Evolutionary conservation across 92 coral and sea anemone species (phyloP).

Genomic region (Isaurus tuberculatus): DNA sequence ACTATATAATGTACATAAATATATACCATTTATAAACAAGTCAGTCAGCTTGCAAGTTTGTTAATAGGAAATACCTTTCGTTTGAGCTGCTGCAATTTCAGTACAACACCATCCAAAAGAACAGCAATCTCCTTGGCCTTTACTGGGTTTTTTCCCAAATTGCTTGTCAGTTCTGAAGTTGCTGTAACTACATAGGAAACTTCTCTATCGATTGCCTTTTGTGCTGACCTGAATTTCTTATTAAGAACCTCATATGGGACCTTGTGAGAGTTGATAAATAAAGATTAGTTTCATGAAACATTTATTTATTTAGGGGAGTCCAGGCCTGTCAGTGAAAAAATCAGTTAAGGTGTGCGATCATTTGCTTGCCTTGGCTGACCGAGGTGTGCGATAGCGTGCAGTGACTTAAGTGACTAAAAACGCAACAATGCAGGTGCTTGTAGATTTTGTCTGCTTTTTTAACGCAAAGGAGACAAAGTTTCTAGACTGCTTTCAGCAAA

Average conservation of each 20-base stretch:
- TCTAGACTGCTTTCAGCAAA: too few species aligned
- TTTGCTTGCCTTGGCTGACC: too few species aligned
- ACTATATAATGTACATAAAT: too few species aligned
- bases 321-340: too few species aligned
- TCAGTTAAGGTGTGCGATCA: too few species aligned
- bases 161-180: conserved; percentile 80
- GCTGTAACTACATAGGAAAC: conserved; percentile 90
- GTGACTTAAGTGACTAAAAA: too few species aligned
- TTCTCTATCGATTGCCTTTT: conserved; percentile 96
- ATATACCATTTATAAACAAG: too few species aligned
- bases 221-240: conserved; percentile 96
- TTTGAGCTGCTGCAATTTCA: conserved; percentile 86
- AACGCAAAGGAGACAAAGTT: too few species aligned
- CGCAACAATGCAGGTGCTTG: too few species aligned
- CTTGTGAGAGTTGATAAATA: conserved; percentile 35
- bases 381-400: too few species aligned
- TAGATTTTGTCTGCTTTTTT: too few species aligned
- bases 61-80: conserved; percentile 77
- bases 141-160: conserved; percentile 74
- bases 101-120: conserved; percentile 91
- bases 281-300: neutral
- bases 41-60: neutral
- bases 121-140: conserved; percentile 87
- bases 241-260: conserved; percentile 96
- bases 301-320: too few species aligned